A percentile compares a stretch with the other conserved stretches of the same genome.
These are phyloP conservation scores for Rhea americana DNA, from an alignment of 2,113 vertebrate genomes.

Conservation along the genomic window DNA sequence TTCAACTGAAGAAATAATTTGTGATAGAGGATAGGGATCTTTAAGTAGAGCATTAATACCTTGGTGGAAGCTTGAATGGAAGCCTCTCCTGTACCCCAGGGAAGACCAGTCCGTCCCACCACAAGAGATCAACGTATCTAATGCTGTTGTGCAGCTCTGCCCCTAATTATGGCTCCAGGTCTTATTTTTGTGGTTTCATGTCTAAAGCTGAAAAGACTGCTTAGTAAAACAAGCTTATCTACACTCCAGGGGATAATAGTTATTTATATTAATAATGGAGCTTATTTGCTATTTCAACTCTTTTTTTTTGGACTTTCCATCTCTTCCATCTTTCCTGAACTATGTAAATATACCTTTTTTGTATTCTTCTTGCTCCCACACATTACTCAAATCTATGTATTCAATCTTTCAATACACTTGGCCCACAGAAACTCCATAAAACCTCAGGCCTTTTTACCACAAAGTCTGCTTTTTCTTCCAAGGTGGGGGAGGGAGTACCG, in stretches of 20 bases:
- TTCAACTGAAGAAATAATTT: not conserved
- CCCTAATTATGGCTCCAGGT: not conserved
- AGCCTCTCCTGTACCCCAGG: not conserved
- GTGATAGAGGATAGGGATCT: not conserved
- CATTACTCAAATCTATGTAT: not conserved
- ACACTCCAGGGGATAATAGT: slow-evolving; percentile 9
- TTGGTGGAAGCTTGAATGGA: not conserved
- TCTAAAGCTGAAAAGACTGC: slow-evolving; percentile 20
- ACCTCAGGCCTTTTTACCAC: not conserved
- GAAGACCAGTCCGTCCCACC: not conserved
- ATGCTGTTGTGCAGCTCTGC: not conserved
- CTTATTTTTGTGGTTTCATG: not conserved
- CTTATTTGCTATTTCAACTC: slow-evolving; percentile 25
- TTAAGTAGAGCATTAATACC: not conserved
- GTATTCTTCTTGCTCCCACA: not conserved
- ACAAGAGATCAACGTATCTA: not conserved
- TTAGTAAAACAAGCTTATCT: slow-evolving; percentile 51
- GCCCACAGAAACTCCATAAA: not conserved
- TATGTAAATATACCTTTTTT: not conserved
- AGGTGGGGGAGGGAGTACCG: not conserved
- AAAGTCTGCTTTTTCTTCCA: not conserved
- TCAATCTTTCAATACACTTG: not conserved
- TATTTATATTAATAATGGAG: slow-evolving; percentile 44
- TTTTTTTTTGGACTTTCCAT: not conserved
- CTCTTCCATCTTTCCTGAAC: not conserved